phyloP scores from a whole-genome alignment of 2,113 vertebrate genomes.

The Rallus limicola region DNA sequence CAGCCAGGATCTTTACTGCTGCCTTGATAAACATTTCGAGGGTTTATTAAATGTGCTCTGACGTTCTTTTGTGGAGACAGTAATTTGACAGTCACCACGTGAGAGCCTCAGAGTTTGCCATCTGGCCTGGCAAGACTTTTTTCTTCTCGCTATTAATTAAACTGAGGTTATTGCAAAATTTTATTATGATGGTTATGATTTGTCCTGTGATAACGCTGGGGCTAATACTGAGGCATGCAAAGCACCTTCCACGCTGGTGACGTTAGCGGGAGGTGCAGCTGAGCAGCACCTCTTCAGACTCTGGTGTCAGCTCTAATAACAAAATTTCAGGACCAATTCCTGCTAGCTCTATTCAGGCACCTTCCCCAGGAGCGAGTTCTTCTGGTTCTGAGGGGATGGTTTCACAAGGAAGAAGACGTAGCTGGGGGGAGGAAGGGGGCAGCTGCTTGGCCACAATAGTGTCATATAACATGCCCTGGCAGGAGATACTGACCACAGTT shows the following conservation, averaged over 20 bases:
- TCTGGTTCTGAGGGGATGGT: constrained; percentile 13
- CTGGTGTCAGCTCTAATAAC: not conserved
- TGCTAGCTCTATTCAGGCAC: not conserved
- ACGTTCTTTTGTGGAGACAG: not conserved
- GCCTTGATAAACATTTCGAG: not conserved
- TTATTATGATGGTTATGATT: constrained; percentile 33
- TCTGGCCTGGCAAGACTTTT: constrained; percentile 4
- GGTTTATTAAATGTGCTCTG: not conserved
- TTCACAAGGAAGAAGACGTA: not conserved
- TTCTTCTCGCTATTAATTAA: constrained; percentile 49
- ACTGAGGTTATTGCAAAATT: constrained; percentile 35
- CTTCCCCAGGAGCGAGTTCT: not conserved
- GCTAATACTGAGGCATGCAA: not conserved
- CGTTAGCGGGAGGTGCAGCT: not conserved
- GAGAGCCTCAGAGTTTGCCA: not conserved
- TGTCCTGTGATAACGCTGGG: not conserved
- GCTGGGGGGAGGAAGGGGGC: not conserved
- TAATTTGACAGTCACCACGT: not conserved
- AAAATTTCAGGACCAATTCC: not conserved
- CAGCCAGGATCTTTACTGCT: not conserved
- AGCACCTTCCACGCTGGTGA: not conserved
- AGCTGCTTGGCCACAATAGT: not conserved
- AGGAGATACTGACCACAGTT: constrained; percentile 28
- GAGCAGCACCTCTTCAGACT: not conserved
- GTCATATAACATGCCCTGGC: not conserved